Percentiles rank a stretch among this genome's conserved stretches.
These are phyloP conservation scores for Gastrophryne carolinensis DNA, from an alignment of 2,797 vertebrate genomes.

Conservation along the genomic window DNA sequence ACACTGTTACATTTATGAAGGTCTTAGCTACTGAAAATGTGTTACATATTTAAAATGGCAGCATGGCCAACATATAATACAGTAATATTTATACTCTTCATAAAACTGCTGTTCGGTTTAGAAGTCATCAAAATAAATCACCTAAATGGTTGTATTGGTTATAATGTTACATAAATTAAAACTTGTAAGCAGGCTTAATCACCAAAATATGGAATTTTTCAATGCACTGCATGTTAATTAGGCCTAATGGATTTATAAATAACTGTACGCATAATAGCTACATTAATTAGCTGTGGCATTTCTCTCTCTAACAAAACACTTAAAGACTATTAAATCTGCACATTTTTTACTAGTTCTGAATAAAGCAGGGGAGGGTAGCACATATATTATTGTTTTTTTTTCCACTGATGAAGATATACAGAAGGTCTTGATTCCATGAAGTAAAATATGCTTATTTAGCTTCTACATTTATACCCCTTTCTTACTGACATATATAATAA, in stretches of 20 bases:
- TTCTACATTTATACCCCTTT: no score
- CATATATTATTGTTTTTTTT: no score
- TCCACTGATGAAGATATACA: no score
- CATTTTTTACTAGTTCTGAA: no score
- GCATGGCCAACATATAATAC: not conserved
- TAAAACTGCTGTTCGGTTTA: constrained; percentile 16
- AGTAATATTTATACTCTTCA: constrained; percentile 20
- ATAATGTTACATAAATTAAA: constrained; percentile 16
- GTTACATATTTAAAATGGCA: constrained; percentile 9
- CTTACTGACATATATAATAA: no score
- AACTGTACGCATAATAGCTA: constrained; percentile 25
- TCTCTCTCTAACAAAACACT: not conserved
- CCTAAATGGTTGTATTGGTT: constrained; percentile 33
- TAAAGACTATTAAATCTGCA: no score
- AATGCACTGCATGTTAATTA: constrained; percentile 8
- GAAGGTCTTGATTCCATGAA: no score
- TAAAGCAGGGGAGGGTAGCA: no score
- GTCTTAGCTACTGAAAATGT: not conserved
- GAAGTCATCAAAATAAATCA: constrained; percentile 5
- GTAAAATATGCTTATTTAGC: no score
- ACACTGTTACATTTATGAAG: not conserved
- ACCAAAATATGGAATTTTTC: constrained; percentile 16
- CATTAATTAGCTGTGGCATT: constrained; percentile 15
- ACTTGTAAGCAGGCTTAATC: not conserved
- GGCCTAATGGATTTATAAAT: constrained; percentile 23